These are phyloP conservation scores for Hemitrygon akajei DNA, from an alignment of 2,797 vertebrate species.

Conservation along the genomic window DNA sequence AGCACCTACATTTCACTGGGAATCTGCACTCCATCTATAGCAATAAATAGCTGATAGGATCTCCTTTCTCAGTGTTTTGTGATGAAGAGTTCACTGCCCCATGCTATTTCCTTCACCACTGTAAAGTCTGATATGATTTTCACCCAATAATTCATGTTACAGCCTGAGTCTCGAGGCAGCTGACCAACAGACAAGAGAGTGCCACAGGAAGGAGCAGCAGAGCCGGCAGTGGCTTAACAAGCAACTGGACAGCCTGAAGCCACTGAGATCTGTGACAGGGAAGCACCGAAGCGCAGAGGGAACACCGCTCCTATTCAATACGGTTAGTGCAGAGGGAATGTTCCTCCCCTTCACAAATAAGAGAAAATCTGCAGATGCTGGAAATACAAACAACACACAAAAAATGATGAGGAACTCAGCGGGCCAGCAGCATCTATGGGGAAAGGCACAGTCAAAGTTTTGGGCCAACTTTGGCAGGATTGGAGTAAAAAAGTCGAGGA, in stretches of 20 bases:
- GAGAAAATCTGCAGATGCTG: no score
- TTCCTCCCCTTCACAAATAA: no score
- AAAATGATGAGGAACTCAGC: no score
- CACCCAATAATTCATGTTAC: background rate
- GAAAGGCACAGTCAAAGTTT: no score
- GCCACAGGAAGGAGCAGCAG: constrained; percentile 43
- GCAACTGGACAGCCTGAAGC: constrained; percentile 52
- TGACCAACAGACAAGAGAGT: constrained; percentile 44
- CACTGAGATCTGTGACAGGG: constrained; percentile 50
- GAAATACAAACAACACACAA: no score
- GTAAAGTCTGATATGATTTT: background rate
- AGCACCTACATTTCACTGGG: background rate
- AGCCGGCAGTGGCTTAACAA: constrained; percentile 48
- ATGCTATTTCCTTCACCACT: background rate
- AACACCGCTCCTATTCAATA: constrained; percentile 55
- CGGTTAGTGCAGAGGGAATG: constrained; percentile 47
- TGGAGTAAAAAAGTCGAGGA: no score
- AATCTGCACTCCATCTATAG: background rate
- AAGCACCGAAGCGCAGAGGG: constrained; percentile 55
- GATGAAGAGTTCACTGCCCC: background rate
- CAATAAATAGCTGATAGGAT: background rate
- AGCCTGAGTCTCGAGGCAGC: background rate
- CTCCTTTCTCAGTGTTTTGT: background rate
- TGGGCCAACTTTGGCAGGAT: no score
- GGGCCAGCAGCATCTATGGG: no score